Base-by-base conservation (phyloP, 2,113 vertebrate genomes). In the Perca schrenkii region DNA sequence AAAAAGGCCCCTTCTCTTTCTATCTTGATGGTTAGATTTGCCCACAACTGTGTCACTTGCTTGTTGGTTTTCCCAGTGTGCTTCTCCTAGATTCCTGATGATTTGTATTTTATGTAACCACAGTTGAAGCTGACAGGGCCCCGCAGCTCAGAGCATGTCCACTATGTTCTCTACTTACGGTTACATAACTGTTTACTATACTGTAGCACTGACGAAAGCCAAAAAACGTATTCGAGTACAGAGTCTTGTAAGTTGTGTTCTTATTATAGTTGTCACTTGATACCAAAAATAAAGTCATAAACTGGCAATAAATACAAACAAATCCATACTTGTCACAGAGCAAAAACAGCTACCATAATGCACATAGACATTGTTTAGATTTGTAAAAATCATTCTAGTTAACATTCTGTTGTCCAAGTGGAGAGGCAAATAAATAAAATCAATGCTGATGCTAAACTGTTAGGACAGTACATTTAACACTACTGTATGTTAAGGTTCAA, bases 341-440 rank as follows among this genome's bases (percentile, higher is more conserved):
- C n/a, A n/a, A 82, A 77, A 54, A 78, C 62, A 31, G 74, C 54
- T 46, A 61, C 57, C 53, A 73, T 19, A 78, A 74, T 72, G 53
- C 65, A 79, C 54, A 70, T 61, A 60, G 21, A 62, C 40, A 57
- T 56, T 14, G 16, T 62, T 71, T 66, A 79, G 64, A 79, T 80
- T 73, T 62, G 43, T 71, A 73, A 62, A 43, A 60, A 66, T 76
- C 60, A 7, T 54, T 62, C 57, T 71, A 61, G 63, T 43, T 69
- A 80, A 88, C 85, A 91, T 90, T 92, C 87, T 69, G 63, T 52
- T 77, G 76, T 92, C 87, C 61, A 34, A 65, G 66, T 36, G n/a
- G 47, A 79, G 56, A 86, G 68, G 80, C 77, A 70, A 87, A 91
- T 88, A 92, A 89, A 92, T 93, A 91, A 86, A 83, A 79, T 22